Base-by-base conservation (phyloP, 1,140 invertebrate genomes). In the Scaptodrosophila lebanonensis region DNA sequence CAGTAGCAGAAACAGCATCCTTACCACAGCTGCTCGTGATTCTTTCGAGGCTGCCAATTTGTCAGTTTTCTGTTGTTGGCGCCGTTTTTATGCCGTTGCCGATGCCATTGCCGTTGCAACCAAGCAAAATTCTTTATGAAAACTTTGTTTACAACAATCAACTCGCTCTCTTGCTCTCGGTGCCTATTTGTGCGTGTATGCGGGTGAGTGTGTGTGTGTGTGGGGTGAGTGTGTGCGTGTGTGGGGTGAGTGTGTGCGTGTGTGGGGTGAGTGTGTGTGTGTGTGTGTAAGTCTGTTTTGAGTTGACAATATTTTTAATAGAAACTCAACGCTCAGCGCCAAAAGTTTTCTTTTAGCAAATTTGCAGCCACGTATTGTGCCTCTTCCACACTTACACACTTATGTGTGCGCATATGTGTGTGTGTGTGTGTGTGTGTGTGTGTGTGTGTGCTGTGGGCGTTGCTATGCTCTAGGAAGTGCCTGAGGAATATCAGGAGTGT, bases 241-340 rank as follows among this genome's bases (percentile, higher is more conserved):
- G n/a, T n/a, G n/a, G n/a, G n/a, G n/a, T n/a, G n/a, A n/a, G n/a
- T n/a, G n/a, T n/a, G n/a, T n/a, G n/a, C n/a, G n/a, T n/a, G n/a
- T n/a, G n/a, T n/a, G n/a, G n/a, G n/a, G n/a, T n/a, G n/a, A n/a
- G n/a, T n/a, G 3, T 25, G 8, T 25, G 22, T 25, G 22, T 8
- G 8, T 25, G 22, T 3, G 8, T 25, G 22, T 25, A 8, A 25
- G 22, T 25, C 27, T 39, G 60, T 82, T 73, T 79, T 73, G 75
- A 73, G 75, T 82, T 79, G 73, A 77, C 73, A 79, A 79, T 77
- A 73, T 77, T 77, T 77, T 77, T 82, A 79, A 79, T 79, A 79
- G 75, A 73, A 66, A 66, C 62, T 58, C 45, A 67, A 54, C 73
- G 67, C 54, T 59, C 53, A 40, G 51, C 59, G 63, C 54, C 33